Evolutionary conservation across 1,140 invertebrate genomes (phyloP), one percentile per base, ranked within the genome.

Genomic region (Zaprionus vittiger): DNA sequence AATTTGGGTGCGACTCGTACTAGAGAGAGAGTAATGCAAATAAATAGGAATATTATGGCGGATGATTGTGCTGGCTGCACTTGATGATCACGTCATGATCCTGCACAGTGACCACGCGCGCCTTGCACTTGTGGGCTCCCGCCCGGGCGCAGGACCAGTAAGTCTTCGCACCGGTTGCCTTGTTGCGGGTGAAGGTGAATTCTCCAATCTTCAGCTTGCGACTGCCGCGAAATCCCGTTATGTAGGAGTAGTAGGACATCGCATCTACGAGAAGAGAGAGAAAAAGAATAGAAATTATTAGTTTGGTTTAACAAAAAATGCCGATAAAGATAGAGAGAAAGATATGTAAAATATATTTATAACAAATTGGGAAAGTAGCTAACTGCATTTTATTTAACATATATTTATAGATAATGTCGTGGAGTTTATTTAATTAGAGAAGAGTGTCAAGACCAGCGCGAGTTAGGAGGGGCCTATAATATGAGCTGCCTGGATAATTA

Each of bases 111-210:
- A 93, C 91, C 15, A 92, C 91, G 12, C 92, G 77, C 20, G 92
- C 92, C 65, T 93, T 93, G 79, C 92, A 93, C 47, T 93, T 93
- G 65, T 93, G 91, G 5, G 85, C 79, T 6, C 91, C 92, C 24
- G 92, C 92, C 11, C 92, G 78, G 11, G 92, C 92, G 75, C 92
- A 93, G 1, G 92, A 93, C 92, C 92, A 93, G 69, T 93, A 93
- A 1, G 89, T 92, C 57, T 93, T 92, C 4, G 64, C 57, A 5
- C 91, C 92, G 0, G 89, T 80, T 6, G 89, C 69, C 77, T 93
- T 93, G 56, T 93, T 93, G 28, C 91, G 79, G 5, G 92, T 93
- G 54, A 93, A 93, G 7, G 83, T 89, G 55, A 80, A 93, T 22
- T 91, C 80, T 34, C 92, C 92, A 20, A 93, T 91, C 77, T 93